Percentiles rank a stretch among this genome's conserved stretches.
phyloP scores from a whole-genome alignment of 2,888 invertebrate genomes.

The Timandra comae region DNA sequence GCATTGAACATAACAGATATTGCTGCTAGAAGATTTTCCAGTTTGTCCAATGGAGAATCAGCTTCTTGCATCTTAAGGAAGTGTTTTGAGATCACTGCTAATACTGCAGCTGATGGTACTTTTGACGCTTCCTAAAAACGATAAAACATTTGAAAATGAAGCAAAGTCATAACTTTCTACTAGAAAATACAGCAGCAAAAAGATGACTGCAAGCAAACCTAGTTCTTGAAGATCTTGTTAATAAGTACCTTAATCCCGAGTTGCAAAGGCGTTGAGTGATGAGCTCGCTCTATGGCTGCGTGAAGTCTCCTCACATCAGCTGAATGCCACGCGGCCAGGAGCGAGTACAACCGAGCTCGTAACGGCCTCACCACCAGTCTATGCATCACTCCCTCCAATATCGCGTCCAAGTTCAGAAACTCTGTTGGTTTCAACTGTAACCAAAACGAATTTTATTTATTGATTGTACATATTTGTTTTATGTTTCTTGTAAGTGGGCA shows the following conservation, averaged over 20 bases:
- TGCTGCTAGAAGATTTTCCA: slow-evolving; percentile 92
- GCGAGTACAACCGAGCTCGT: slow-evolving; percentile 87
- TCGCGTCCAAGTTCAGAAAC: slow-evolving; percentile 96
- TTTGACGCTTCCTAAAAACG: slow-evolving; percentile 79
- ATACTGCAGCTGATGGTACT: slow-evolving; percentile 84
- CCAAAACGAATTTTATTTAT: not conserved
- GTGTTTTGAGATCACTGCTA: slow-evolving; percentile 86
- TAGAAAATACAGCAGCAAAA: too few relatives aligned
- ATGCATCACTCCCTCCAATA: slow-evolving; percentile 96
- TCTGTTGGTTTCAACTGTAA: slow-evolving; percentile 88
- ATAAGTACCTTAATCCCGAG: slow-evolving; percentile 83
- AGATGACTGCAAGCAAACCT: too few relatives aligned
- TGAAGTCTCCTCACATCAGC: slow-evolving; percentile 85
- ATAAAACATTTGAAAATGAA: too few relatives aligned
- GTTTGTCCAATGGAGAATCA: slow-evolving; percentile 94
- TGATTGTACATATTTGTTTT: too few relatives aligned
- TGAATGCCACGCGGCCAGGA: slow-evolving; percentile 93
- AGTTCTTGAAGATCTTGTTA: too few relatives aligned
- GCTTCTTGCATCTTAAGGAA: slow-evolving; percentile 91
- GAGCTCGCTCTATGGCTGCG: slow-evolving; percentile 82
- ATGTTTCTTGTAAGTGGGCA: too few relatives aligned
- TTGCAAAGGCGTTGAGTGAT: slow-evolving; percentile 81
- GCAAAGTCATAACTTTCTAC: too few relatives aligned
- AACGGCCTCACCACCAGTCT: slow-evolving; percentile 91
- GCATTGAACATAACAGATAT: slow-evolving; percentile 92